Base-by-base conservation (phyloP, 1,140 invertebrate species). In the Trichonephila clavipes region DNA sequence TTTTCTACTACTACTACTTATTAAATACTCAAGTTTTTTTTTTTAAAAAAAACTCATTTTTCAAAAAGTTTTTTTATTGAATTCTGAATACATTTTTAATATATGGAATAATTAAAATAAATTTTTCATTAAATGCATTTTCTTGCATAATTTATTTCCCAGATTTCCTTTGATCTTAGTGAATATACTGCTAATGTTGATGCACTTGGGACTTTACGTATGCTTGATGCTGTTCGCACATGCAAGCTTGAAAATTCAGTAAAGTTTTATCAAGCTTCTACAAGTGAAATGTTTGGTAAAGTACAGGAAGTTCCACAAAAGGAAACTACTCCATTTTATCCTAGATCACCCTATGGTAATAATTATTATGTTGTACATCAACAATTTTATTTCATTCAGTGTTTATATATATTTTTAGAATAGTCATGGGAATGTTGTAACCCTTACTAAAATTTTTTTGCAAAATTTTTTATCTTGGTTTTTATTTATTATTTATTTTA, bases 101-200 rank as follows among this genome's bases (percentile, higher is more conserved):
- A 40, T 40, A 40, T 40, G 34, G 34, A 40, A 40, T 40, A 40
- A 40, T 40, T 3, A 34, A 24, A 34, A 24, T 44, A 81, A 40
- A 19, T 81, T 81, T 2, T 81, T 34, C 40, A 10, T 51, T 51
- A 51, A 51, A 51, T 51, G 10, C 0, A 10, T 12, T 40, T 40
- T 40, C 34, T 40, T 10, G 10, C 51, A 51, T 0, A 10, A 10
- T 51, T 85, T 83, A 21, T 92, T 88, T 92, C 64, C 16, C 21
- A 98, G 97, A 97, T 98, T 58, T 98, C 98, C 0, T 99, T 99
- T 96, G 99, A 99, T 95, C 96, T 99, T 94, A 99, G 98, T 95
- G 99, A 99, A 96, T 99, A 99, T 95, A 99, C 99, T 5, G 99
- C 99, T 0, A 99, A 99, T 97, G 99, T 99, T 16, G 99, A 99